These are phyloP conservation scores for Chionomys nivalis DNA, from an alignment of 2,113 vertebrate genomes.

Conservation along the genomic window DNA sequence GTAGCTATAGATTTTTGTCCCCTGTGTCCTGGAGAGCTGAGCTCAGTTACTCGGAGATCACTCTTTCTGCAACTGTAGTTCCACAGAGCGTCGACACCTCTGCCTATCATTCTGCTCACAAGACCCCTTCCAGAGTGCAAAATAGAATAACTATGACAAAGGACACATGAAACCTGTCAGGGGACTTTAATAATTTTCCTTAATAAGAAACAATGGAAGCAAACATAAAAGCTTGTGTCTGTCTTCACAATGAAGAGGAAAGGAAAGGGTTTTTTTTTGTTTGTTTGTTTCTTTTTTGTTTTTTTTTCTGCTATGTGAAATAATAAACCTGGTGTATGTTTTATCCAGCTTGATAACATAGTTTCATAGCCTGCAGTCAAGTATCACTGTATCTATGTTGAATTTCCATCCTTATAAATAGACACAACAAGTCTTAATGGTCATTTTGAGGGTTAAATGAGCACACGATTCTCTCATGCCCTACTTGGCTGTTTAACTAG, in stretches of 20 bases:
- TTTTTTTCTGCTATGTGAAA: not conserved
- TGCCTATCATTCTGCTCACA: not conserved
- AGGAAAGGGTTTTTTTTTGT: too few relatives aligned
- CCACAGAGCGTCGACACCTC: not conserved
- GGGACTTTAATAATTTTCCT: not conserved
- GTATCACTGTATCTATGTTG: not conserved
- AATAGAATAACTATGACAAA: not conserved
- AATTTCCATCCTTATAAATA: not conserved
- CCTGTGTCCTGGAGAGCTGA: not conserved
- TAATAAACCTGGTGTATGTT: not conserved
- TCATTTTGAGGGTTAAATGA: not conserved
- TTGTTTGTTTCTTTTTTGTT: too few relatives aligned
- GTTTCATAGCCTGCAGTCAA: not conserved
- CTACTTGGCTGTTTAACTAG: not conserved
- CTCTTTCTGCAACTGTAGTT: not conserved
- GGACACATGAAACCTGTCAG: not conserved
- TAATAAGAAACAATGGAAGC: not conserved
- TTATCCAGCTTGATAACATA: not conserved
- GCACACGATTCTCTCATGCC: not conserved
- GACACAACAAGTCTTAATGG: not conserved
- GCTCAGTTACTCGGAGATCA: not conserved
- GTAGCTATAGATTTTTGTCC: not conserved
- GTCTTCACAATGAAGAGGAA: not conserved
- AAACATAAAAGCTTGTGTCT: not conserved
- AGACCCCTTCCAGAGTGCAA: not conserved